These are phyloP conservation scores for Rachycentron canadum DNA, from an alignment of 2,797 vertebrate species.

Conservation along the genomic window DNA sequence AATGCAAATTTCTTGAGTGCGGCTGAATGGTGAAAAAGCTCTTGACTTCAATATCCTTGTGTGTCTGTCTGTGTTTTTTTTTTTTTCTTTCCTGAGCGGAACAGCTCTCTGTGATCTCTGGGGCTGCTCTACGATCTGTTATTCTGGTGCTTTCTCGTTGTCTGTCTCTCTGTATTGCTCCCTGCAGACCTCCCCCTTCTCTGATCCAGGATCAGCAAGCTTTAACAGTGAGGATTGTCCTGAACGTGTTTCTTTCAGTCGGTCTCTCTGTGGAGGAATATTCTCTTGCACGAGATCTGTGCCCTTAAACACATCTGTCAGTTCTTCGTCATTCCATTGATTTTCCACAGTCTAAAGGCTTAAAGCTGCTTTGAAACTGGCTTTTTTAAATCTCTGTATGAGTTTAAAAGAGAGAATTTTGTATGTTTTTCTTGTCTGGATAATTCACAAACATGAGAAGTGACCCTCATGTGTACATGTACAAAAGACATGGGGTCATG, in stretches of 20 bases:
- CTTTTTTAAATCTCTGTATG: neutral
- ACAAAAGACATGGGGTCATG: constrained; percentile 51
- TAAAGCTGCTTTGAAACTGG: constrained; percentile 36
- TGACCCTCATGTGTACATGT: constrained; percentile 45
- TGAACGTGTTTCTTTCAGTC: constrained; percentile 60
- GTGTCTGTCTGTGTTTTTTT: constrained; percentile 38
- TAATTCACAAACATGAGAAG: constrained; percentile 56
- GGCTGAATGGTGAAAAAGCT: constrained; percentile 23
- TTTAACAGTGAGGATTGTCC: constrained; percentile 69
- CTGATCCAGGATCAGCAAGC: constrained; percentile 79
- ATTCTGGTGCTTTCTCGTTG: constrained; percentile 57
- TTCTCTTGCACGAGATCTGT: constrained; percentile 81
- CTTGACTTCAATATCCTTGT: constrained; percentile 54
- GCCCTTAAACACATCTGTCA: constrained; percentile 89
- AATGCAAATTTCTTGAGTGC: constrained; percentile 30
- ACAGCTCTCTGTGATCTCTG: constrained; percentile 53
- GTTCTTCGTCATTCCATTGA: constrained; percentile 85
- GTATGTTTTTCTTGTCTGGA: constrained; percentile 20
- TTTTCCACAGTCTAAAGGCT: constrained; percentile 62
- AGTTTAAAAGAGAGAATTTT: neutral
- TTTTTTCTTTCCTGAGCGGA: constrained; percentile 18
- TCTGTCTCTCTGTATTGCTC: constrained; percentile 69
- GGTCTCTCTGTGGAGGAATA: constrained; percentile 73
- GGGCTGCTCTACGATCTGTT: constrained; percentile 59
- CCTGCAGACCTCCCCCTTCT: constrained; percentile 68